Conservation (phyloP, 2,888 invertebrate genomes). For the Morinoia aosen region DNA sequence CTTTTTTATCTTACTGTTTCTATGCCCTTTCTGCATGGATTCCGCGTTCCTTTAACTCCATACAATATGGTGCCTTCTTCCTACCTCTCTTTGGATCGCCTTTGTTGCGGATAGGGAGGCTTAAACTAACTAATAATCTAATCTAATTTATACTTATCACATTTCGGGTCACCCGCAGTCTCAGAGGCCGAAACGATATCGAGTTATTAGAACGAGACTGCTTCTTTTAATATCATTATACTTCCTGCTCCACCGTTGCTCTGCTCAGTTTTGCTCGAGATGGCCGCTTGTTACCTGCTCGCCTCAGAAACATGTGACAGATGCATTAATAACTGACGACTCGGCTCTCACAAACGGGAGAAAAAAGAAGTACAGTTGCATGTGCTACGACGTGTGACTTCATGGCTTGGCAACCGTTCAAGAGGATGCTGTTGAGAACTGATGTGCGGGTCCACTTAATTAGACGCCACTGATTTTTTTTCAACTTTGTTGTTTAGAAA, state of each 20-base stretch:
- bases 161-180: too few species aligned
- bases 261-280: neutral
- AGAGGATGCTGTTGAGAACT: neutral
- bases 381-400: neutral
- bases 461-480: neutral
- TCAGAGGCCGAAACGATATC: too few species aligned
- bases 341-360: neutral
- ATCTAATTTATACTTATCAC: too few species aligned
- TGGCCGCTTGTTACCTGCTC: neutral
- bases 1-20: too few species aligned
- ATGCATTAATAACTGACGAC: neutral
- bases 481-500: neutral
- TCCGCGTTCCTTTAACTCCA: too few species aligned
- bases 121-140: too few species aligned
- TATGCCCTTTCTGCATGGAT: too few species aligned
- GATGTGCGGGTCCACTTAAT: slow-evolving; percentile 2
- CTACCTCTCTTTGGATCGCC: too few species aligned
- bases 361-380: neutral
- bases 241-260: neutral
- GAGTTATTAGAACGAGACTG: too few species aligned
- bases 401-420: neutral
- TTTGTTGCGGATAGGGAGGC: too few species aligned
- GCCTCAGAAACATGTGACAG: neutral
- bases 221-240: neutral
- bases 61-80: too few species aligned